phyloP scores from a whole-genome alignment of 2,797 vertebrate species.

The Lacerta viridis region DNA sequence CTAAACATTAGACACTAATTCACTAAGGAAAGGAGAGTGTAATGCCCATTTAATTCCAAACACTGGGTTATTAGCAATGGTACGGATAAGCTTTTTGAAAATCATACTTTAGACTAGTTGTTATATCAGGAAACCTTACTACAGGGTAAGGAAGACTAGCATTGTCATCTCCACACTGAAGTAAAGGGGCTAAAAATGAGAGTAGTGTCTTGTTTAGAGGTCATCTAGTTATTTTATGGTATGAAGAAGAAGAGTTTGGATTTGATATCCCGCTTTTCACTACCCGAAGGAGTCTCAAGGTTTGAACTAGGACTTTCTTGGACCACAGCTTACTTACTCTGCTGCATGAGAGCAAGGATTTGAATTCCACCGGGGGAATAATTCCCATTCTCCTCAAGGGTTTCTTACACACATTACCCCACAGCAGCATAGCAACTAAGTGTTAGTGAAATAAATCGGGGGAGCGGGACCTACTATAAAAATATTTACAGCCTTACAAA shows the following conservation, averaged over 20 bases:
- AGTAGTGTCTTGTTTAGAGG: neutral
- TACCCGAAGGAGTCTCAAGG: too few relatives aligned
- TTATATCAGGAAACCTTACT: neutral
- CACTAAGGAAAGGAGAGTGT: neutral
- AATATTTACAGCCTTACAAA: slow-evolving; percentile 38
- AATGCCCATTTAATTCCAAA: slow-evolving; percentile 17
- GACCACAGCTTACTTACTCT: neutral
- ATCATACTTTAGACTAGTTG: neutral
- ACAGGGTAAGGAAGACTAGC: neutral
- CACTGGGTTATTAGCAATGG: neutral
- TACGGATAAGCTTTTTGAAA: neutral
- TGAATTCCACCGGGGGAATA: neutral
- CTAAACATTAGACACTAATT: slow-evolving; percentile 15
- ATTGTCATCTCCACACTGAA: neutral
- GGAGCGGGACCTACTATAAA: neutral
- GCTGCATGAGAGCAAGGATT: neutral
- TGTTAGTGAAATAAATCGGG: slow-evolving; percentile 13
- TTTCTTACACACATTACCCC: neutral
- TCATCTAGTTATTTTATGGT: too few relatives aligned
- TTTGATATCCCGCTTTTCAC: too few relatives aligned
- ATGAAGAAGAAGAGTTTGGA: neutral
- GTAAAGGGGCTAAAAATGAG: neutral
- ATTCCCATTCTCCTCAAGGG: slow-evolving; percentile 20
- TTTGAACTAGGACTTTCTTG: neutral
- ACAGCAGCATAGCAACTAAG: slow-evolving; percentile 32